phyloP scores from a whole-genome alignment of 2,113 vertebrate species.

The Myanophis thanlyinensis region DNA sequence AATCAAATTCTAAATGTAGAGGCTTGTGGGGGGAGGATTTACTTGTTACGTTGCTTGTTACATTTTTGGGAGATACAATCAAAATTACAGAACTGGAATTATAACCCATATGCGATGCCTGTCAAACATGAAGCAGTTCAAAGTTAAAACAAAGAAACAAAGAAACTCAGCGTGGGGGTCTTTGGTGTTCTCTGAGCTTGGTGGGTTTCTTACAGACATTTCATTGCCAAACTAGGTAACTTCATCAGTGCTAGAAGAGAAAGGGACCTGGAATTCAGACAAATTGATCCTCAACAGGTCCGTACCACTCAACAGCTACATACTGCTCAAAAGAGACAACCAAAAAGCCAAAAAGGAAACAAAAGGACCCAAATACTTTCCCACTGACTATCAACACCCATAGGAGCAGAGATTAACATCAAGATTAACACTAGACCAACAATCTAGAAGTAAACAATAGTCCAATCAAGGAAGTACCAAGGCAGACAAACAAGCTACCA shows the following conservation, averaged over 20 bases:
- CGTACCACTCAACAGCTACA: too few relatives aligned
- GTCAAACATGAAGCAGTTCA: not conserved
- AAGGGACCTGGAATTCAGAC: too few relatives aligned
- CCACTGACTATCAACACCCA: too few relatives aligned
- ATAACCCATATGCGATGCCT: not conserved
- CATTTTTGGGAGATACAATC: not conserved
- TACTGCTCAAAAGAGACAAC: too few relatives aligned
- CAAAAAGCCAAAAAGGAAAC: too few relatives aligned
- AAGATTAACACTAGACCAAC: too few relatives aligned
- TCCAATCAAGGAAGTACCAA: too few relatives aligned
- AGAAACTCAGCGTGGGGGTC: not conserved
- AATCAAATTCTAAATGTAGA: not conserved
- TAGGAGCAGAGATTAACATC: too few relatives aligned
- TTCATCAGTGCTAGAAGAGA: not conserved
- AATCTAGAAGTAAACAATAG: too few relatives aligned
- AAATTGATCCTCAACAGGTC: too few relatives aligned
- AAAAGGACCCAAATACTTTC: too few relatives aligned
- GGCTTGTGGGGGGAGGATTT: not conserved
- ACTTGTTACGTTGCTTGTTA: not conserved
- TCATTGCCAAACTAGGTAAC: not conserved
- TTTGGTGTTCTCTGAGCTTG: not conserved
- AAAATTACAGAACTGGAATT: not conserved
- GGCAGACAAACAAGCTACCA: too few relatives aligned
- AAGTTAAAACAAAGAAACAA: not conserved
- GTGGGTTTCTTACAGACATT: not conserved